phyloP scores from a whole-genome alignment of 2,888 invertebrate species.

The Scaptodrosophila latifasciaeformis region DNA sequence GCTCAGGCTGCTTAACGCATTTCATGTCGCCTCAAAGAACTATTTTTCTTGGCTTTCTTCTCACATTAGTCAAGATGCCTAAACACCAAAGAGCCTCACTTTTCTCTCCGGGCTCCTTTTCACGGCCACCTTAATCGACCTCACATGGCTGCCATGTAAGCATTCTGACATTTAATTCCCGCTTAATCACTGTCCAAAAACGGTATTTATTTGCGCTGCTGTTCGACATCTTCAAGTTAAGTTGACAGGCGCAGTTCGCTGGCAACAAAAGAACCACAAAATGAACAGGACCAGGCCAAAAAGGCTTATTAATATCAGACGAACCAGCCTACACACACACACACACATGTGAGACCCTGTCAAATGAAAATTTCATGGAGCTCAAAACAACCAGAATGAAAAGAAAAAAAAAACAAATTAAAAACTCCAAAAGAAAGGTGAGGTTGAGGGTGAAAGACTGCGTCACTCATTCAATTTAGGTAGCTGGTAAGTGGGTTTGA shows the following conservation, averaged over 20 bases:
- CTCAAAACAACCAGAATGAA: not conserved
- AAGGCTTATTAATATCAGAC: slow-evolving; percentile 55
- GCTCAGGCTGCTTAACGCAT: slow-evolving; percentile 9
- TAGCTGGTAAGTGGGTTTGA: slow-evolving; percentile 15
- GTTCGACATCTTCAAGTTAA: slow-evolving; percentile 43
- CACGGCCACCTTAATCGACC: slow-evolving; percentile 22
- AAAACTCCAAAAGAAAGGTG: slow-evolving; percentile 17
- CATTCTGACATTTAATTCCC: slow-evolving; percentile 58
- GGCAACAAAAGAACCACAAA: too few relatives aligned
- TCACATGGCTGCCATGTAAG: slow-evolving; percentile 11
- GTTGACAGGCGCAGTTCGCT: slow-evolving; percentile 50
- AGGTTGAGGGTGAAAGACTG: slow-evolving; percentile 5
- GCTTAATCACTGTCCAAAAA: slow-evolving; percentile 63
- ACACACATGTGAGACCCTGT: slow-evolving; percentile 50
- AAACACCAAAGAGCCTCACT: not conserved
- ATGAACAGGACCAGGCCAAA: not conserved
- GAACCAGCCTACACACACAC: slow-evolving; percentile 13
- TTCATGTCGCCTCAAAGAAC: too few relatives aligned
- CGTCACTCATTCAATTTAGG: too few relatives aligned
- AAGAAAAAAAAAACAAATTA: slow-evolving; percentile 8
- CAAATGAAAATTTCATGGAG: slow-evolving; percentile 61
- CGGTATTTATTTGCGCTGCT: slow-evolving; percentile 47
- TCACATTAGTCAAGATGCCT: slow-evolving; percentile 35
- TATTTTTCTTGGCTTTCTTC: too few relatives aligned
- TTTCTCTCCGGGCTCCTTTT: slow-evolving; percentile 37